Base-by-base conservation (phyloP, 2,797 vertebrate species). In the Melanotaenia pygmaea region DNA sequence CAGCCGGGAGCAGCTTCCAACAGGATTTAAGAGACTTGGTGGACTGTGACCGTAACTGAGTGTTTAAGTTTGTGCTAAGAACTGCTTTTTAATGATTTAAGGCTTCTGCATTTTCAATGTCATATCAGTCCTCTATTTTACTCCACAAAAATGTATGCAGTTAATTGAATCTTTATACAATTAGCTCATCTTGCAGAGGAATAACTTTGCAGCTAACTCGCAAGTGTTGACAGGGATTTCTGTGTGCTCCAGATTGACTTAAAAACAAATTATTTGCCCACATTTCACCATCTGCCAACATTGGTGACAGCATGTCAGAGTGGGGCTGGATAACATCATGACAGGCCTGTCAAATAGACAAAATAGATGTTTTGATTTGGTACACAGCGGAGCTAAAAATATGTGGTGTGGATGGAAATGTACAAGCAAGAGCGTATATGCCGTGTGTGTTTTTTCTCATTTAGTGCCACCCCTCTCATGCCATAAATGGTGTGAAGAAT, bases 341-440 rank as follows among this genome's bases (percentile, higher is more conserved):
- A 73, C 74, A 81, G 77, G 67, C 66, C 74, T 77, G 85, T 75
- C 82, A 87, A 81, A 82, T 72, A 82, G 72, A 83, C 73, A 88
- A 86, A 82, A 81, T 65, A 72, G 71, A 86, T 85, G 84, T 83
- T 91, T 78, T 83, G 85, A 86, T 82, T 76, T 74, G 72, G 43
- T 62, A 30, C 82, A 70, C 78, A 77, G 77, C 61, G 63, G 77
- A 69, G 65, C 72, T 82, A 83, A 85, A 87, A 84, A 83, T 83
- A 79, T 24, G 47, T 64, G 63, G 35, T 35, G 43, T 71, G 74
- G 70, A 79, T 77, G 59, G 68, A 84, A 82, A 83, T 74, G 57
- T 63, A 68, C 22, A 12, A 73, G 67, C 26, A 64, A 59, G 58
- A 43, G 40, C 71, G 73, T 59, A 37, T 82, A 38, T 79, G 45